These are phyloP conservation scores for Brachylomia viminalis DNA, from an alignment of 2,888 invertebrate species.

Conservation along the genomic window DNA sequence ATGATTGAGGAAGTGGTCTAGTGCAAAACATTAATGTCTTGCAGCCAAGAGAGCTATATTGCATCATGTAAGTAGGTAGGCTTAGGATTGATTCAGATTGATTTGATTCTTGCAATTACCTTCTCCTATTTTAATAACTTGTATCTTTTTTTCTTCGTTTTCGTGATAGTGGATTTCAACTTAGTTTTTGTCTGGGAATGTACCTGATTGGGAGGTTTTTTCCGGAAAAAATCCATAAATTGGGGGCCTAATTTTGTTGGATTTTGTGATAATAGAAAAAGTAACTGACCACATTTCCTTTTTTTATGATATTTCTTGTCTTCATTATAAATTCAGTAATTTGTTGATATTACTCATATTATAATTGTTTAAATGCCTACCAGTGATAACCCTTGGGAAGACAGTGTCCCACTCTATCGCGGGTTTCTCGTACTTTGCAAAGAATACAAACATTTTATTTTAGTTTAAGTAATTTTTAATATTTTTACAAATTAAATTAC, in stretches of 20 bases:
- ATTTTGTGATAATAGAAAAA: constrained; percentile 52
- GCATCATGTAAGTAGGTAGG: constrained; percentile 16
- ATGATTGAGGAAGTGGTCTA: constrained; percentile 55
- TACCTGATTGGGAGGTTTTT: constrained; percentile 87
- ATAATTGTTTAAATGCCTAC: not conserved
- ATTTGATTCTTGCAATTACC: constrained; percentile 18
- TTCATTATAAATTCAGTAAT: not conserved
- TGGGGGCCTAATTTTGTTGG: constrained; percentile 70
- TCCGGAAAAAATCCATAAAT: constrained; percentile 85
- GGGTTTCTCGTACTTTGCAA: constrained; percentile 26
- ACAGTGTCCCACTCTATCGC: constrained; percentile 49
- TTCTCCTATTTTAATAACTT: constrained; percentile 16
- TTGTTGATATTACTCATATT: not conserved
- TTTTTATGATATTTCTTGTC: not conserved
- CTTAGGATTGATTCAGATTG: constrained; percentile 15
- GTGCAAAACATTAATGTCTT: constrained; percentile 50
- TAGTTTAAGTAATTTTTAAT: not conserved
- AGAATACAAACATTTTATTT: constrained; percentile 19
- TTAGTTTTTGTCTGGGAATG: constrained; percentile 69
- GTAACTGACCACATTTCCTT: not conserved
- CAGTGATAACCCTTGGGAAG: constrained; percentile 29
- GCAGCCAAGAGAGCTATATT: constrained; percentile 39
- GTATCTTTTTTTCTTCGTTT: constrained; percentile 39
- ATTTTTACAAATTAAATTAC: not conserved
- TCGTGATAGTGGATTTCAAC: constrained; percentile 70